phyloP scores from a whole-genome alignment of 2,797 vertebrate genomes.

The Tauraco hartlaubi region DNA sequence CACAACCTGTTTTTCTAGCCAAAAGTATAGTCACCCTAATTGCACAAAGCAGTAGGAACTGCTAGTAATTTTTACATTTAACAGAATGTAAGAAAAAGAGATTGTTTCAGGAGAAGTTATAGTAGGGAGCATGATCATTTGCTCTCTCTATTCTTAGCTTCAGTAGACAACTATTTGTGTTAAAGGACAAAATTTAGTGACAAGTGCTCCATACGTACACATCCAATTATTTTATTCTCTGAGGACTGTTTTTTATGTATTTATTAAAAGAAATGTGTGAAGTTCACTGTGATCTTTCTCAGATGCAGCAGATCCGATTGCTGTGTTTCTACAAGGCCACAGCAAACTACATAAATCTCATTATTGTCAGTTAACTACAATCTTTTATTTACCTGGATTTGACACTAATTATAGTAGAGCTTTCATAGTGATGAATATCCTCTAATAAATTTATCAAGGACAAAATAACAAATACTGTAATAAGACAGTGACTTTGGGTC shows the following conservation, averaged over 20 bases:
- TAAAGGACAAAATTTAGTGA: not conserved
- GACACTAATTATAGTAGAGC: not conserved
- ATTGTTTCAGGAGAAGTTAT: not conserved
- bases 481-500: not conserved
- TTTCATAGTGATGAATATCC: not conserved
- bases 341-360: conserved; percentile 9
- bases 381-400: conserved; percentile 28
- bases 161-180: not conserved
- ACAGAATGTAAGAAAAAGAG: not conserved
- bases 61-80: not conserved
- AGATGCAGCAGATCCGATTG: not conserved
- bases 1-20: not conserved
- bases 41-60: not conserved
- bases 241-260: not conserved
- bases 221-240: conserved; percentile 10
- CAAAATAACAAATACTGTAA: not conserved
- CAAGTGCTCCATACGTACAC: not conserved
- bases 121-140: not conserved
- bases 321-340: not conserved
- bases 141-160: not conserved
- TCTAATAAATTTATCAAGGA: not conserved
- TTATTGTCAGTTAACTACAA: conserved; percentile 6
- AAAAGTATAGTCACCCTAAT: not conserved
- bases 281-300: not conserved
- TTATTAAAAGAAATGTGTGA: not conserved